These are phyloP conservation scores for Thymallus thymallus DNA, from an alignment of 2,113 vertebrate species.

Conservation along the genomic window DNA sequence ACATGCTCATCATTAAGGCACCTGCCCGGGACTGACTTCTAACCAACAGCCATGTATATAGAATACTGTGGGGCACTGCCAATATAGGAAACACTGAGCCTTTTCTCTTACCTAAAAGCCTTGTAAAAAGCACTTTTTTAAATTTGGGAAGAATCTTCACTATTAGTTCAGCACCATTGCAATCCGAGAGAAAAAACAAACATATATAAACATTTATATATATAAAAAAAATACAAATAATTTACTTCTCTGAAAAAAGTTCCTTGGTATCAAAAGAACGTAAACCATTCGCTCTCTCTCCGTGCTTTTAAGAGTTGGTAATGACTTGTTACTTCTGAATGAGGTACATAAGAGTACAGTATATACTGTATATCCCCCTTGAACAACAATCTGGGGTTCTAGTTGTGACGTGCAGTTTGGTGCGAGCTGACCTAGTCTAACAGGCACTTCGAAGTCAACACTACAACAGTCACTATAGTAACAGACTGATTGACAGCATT, in stretches of 20 bases:
- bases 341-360: not conserved
- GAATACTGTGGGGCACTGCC: not conserved
- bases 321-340: not conserved
- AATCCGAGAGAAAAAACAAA: constrained; percentile 28
- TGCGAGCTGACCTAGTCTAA: not conserved
- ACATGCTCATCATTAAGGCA: constrained; percentile 23
- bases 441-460: not conserved
- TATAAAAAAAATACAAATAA: constrained; percentile 51
- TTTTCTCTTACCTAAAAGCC: constrained; percentile 8
- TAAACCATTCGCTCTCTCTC: not conserved
- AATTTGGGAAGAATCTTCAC: constrained; percentile 3
- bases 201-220: constrained; percentile 9
- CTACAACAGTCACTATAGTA: not conserved
- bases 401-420: not conserved
- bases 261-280: constrained; percentile 56
- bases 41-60: not conserved
- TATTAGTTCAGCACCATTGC: constrained; percentile 57
- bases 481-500: not conserved
- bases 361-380: too few relatives aligned
- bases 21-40: constrained; percentile 5
- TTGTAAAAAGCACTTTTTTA: constrained; percentile 10
- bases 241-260: constrained; percentile 50
- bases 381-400: not conserved
- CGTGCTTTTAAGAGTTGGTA: not conserved
- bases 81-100: not conserved